These are phyloP conservation scores for Spodoptera litura DNA, from an alignment of 1,140 invertebrate genomes.

Conservation along the genomic window DNA sequence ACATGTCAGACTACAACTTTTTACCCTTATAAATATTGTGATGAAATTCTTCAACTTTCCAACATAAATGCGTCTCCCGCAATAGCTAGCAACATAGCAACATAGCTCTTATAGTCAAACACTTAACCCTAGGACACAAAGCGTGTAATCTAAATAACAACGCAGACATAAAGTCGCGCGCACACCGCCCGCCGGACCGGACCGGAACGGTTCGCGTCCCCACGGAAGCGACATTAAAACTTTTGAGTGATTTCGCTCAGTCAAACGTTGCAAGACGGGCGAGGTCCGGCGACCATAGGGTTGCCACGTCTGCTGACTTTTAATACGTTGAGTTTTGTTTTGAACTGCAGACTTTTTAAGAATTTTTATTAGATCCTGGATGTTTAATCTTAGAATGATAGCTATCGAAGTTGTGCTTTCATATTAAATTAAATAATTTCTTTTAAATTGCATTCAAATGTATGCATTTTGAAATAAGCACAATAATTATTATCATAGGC, in stretches of 20 bases:
- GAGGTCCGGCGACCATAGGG: constrained; percentile 63
- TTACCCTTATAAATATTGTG: neutral
- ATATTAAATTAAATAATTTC: too few relatives aligned
- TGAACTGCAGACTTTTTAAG: neutral
- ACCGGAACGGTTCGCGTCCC: constrained; percentile 56
- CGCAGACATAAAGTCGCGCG: constrained; percentile 54
- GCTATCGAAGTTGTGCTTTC: too few relatives aligned
- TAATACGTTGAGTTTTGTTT: neutral
- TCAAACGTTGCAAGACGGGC: constrained; percentile 81
- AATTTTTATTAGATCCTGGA: neutral
- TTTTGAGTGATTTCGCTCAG: constrained; percentile 85
- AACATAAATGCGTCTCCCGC: neutral
- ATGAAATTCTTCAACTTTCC: neutral
- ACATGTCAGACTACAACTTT: too few relatives aligned
- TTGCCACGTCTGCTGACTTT: constrained; percentile 48
- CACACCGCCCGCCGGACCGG: constrained; percentile 50
- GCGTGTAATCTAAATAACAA: constrained; percentile 43
- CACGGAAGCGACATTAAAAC: constrained; percentile 84
- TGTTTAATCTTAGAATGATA: neutral
- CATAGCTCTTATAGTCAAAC: constrained; percentile 2
- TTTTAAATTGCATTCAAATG: too few relatives aligned
- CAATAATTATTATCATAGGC: too few relatives aligned
- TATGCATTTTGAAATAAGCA: too few relatives aligned
- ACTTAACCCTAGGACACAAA: constrained; percentile 37
- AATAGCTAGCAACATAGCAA: neutral